These are phyloP conservation scores for Sigmodon hispidus DNA, from an alignment of 2,113 vertebrate genomes.

Conservation along the genomic window DNA sequence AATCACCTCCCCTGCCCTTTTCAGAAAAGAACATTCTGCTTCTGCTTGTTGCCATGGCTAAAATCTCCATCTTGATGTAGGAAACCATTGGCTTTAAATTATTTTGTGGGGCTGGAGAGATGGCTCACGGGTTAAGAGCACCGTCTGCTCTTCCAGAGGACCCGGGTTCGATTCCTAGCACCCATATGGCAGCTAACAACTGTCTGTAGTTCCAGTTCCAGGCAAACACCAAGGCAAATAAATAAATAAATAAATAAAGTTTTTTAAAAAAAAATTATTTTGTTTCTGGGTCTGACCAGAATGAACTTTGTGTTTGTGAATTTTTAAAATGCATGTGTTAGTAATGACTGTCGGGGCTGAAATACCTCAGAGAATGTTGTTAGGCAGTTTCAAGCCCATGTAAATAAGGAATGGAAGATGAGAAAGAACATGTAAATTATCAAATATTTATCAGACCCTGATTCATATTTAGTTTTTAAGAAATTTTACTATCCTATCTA, in stretches of 20 bases:
- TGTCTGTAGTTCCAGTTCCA: too few species aligned
- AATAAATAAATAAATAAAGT: too few species aligned
- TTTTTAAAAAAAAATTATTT: too few species aligned
- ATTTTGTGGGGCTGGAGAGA: too few species aligned
- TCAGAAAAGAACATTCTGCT: slow-evolving; percentile 31
- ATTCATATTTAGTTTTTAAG: slow-evolving; percentile 44
- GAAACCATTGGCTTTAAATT: slow-evolving; percentile 58
- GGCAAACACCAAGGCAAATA: too few species aligned
- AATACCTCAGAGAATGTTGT: background rate
- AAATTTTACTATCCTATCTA: background rate
- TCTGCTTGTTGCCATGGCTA: slow-evolving; percentile 63
- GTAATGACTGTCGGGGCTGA: background rate
- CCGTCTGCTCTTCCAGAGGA: too few species aligned
- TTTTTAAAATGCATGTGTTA: background rate
- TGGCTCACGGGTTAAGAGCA: too few species aligned
- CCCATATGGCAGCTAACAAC: too few species aligned
- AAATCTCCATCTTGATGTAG: background rate
- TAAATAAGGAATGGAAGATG: slow-evolving; percentile 16
- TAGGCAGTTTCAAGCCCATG: background rate
- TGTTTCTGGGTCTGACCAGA: slow-evolving; percentile 51
- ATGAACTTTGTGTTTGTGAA: slow-evolving; percentile 44
- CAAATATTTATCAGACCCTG: background rate
- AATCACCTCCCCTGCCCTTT: slow-evolving; percentile 27
- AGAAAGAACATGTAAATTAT: background rate
- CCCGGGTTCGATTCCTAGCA: too few species aligned